A percentile compares a stretch with the other conserved stretches of the same genome.
Conservation (phyloP, 2,888 invertebrate genomes). For the Papilio protenor region DNA sequence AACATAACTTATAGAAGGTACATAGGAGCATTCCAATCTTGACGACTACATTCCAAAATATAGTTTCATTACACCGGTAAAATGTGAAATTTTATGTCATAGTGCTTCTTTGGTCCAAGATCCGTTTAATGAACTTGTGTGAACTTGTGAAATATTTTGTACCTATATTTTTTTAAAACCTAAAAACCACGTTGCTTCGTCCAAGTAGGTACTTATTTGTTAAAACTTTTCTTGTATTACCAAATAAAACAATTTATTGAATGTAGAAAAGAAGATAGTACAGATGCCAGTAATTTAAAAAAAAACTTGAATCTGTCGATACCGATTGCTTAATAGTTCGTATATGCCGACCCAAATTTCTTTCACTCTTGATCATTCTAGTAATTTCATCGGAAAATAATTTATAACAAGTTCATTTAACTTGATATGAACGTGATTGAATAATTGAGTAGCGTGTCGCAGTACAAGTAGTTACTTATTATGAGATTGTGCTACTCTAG, state of each 20-base stretch:
- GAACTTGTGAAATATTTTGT: background rate
- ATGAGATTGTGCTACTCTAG: background rate
- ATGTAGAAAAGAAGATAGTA: conserved; percentile 13
- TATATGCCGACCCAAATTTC: background rate
- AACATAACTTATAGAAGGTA: too few species aligned
- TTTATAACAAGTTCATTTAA: background rate
- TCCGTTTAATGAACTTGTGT: background rate
- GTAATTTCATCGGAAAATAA: background rate
- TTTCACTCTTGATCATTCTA: background rate
- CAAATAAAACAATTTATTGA: background rate
- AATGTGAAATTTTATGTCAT: background rate
- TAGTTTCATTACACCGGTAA: background rate
- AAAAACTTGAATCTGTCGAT: too few species aligned
- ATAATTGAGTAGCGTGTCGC: background rate
- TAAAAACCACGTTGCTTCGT: background rate
- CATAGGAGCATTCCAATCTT: background rate
- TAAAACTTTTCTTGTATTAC: background rate
- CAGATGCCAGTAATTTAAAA: background rate
- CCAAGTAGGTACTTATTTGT: background rate
- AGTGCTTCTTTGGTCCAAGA: background rate
- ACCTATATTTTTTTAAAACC: background rate
- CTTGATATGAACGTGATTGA: background rate
- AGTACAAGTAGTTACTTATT: background rate
- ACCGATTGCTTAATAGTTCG: background rate
- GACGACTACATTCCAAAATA: background rate